These are phyloP conservation scores for Apogon talboti DNA, from an alignment of 2,797 vertebrate species.

Conservation along the genomic window DNA sequence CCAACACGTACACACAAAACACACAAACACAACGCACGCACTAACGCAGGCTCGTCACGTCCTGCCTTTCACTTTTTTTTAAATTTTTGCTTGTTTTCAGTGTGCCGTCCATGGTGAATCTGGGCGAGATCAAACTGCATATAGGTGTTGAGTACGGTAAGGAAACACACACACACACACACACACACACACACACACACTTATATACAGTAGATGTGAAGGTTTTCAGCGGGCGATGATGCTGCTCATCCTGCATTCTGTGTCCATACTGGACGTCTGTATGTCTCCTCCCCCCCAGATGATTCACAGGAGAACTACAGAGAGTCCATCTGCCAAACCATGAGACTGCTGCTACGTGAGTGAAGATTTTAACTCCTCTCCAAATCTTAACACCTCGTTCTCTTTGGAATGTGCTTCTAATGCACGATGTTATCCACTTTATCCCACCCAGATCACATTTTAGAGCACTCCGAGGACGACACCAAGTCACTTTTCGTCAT, in stretches of 20 bases:
- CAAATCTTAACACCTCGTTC: slow-evolving; percentile 12
- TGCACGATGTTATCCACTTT: slow-evolving; percentile 23
- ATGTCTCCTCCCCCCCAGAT: slow-evolving; percentile 83
- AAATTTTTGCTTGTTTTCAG: slow-evolving; percentile 70
- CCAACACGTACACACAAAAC: slow-evolving; percentile 1
- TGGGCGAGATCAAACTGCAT: slow-evolving; percentile 91
- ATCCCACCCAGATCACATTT: slow-evolving; percentile 88
- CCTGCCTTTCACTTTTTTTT: slow-evolving; percentile 10
- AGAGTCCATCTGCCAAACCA: slow-evolving; percentile 91
- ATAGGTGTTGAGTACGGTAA: slow-evolving; percentile 92
- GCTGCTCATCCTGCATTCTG: slow-evolving; percentile 65
- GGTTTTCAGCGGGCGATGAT: slow-evolving; percentile 20
- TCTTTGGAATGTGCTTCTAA: slow-evolving; percentile 20
- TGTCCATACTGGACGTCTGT: slow-evolving; percentile 49
- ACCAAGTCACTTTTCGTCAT: slow-evolving; percentile 96
- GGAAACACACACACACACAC: slow-evolving; percentile 50
- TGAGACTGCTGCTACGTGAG: slow-evolving; percentile 95
- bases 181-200: slow-evolving; percentile 6
- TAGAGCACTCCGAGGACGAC: slow-evolving; percentile 96
- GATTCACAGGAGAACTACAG: slow-evolving; percentile 91
- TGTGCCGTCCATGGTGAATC: slow-evolving; percentile 91
- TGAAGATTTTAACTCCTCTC: slow-evolving; percentile 57
- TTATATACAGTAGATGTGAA: slow-evolving; percentile 7
- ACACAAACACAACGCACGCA: background rate
- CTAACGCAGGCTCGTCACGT: slow-evolving; percentile 21